phyloP scores from a whole-genome alignment of 2,797 vertebrate species.

The Pogoniulus pusillus region DNA sequence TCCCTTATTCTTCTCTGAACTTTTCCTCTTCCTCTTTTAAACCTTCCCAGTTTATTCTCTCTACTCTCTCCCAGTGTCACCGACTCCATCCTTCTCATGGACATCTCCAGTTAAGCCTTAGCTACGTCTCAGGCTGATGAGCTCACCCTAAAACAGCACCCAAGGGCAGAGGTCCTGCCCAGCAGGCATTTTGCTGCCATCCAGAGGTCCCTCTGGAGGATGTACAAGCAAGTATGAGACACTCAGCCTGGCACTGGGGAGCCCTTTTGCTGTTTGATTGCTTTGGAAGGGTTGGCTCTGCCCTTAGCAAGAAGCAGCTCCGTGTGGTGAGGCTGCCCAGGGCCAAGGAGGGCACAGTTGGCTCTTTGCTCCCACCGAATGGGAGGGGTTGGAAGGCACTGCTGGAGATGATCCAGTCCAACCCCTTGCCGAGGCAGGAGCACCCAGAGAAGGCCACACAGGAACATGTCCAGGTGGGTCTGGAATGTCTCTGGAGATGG shows the following conservation, averaged over 20 bases:
- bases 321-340: neutral
- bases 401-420: too few relatives aligned
- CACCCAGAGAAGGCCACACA: too few relatives aligned
- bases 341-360: neutral
- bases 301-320: neutral
- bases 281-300: neutral
- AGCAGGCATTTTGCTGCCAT: neutral
- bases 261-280: conserved; percentile 1
- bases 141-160: neutral
- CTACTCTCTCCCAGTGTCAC: neutral
- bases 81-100: conserved; percentile 3
- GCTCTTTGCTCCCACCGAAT: neutral
- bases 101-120: conserved; percentile 39
- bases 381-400: too few relatives aligned
- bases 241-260: neutral
- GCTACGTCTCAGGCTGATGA: conserved; percentile 12
- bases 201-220: neutral
- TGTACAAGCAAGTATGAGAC: neutral
- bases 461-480: too few relatives aligned
- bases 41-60: neutral
- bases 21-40: neutral
- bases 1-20: neutral
- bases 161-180: conserved; percentile 1
- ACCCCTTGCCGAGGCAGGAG: too few relatives aligned
- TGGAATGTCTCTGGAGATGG: too few relatives aligned